Conservation (phyloP, 23 tunicate species). For the Styela plicata region DNA sequence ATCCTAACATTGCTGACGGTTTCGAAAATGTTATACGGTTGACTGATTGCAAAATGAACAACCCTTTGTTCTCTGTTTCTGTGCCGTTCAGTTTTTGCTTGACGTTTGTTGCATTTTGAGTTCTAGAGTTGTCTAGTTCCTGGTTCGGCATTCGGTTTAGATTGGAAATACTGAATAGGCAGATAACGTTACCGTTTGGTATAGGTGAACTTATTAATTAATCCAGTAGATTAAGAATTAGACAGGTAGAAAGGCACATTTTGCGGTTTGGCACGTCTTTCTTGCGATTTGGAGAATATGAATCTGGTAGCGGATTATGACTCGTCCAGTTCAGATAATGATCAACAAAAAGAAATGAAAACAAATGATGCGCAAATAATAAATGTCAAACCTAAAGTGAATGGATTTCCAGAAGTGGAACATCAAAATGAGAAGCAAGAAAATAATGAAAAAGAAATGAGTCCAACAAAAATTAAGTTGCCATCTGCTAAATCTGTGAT, state of each 20-base stretch:
- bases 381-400: too few relatives aligned
- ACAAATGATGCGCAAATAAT: not conserved
- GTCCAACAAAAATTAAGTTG: not conserved
- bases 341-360: not conserved
- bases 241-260: too few relatives aligned
- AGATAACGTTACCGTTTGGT: not conserved
- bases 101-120: too few relatives aligned
- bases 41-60: too few relatives aligned
- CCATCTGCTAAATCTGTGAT: slow-evolving; percentile 25
- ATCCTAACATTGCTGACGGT: too few relatives aligned
- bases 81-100: not conserved
- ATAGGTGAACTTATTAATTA: too few relatives aligned
- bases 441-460: not conserved
- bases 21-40: too few relatives aligned
- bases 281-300: slow-evolving; percentile 10
- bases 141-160: not conserved
- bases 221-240: too few relatives aligned
- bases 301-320: slow-evolving; percentile 19
- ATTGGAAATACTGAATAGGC: not conserved
- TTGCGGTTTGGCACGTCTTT: too few relatives aligned
- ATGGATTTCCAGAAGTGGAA: not conserved
- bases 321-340: slow-evolving; percentile 10
- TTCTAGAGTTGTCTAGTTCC: too few relatives aligned
- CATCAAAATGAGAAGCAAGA: not conserved
- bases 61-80: not conserved